Evolutionary conservation across 2,888 invertebrate genomes (phyloP).

Genomic region (Drosophila lutescens): DNA sequence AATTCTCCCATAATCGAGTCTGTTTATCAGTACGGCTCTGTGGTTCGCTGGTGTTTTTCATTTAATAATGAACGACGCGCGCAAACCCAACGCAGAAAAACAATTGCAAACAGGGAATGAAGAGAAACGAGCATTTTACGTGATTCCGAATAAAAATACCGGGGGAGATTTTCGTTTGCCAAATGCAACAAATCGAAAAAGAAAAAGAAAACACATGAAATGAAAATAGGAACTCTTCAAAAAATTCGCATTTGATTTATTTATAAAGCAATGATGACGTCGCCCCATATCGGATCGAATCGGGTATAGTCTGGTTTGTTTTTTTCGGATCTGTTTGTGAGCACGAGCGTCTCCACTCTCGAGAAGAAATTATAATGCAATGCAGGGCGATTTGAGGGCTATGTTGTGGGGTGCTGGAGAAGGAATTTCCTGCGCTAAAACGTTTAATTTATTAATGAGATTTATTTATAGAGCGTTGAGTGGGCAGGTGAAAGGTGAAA

Average conservation of each 20-base stretch:
- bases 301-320: constrained; percentile 8
- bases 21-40: constrained; percentile 26
- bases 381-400: constrained; percentile 4
- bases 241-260: constrained; percentile 56
- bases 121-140: constrained; percentile 62
- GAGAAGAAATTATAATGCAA: constrained; percentile 30
- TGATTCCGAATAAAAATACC: constrained; percentile 30
- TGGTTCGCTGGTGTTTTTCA: constrained; percentile 3
- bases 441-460: constrained; percentile 79
- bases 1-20: constrained; percentile 48
- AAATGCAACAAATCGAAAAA: constrained; percentile 23
- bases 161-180: constrained; percentile 1
- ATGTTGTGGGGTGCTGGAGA: constrained; percentile 14
- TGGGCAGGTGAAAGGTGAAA: constrained; percentile 42
- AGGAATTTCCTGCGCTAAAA: constrained; percentile 60
- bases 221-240: constrained; percentile 27
- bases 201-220: not conserved
- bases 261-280: constrained; percentile 63
- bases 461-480: constrained; percentile 67
- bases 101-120: constrained; percentile 51
- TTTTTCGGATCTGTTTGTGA: constrained; percentile 15
- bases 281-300: constrained; percentile 25
- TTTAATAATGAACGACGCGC: constrained; percentile 45
- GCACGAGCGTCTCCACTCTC: constrained; percentile 43
- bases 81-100: constrained; percentile 12